Evolutionary conservation across 2,797 vertebrate species (phyloP), one percentile per base, ranked within the genome.

Genomic region (Micropoecilia bifurca): DNA sequence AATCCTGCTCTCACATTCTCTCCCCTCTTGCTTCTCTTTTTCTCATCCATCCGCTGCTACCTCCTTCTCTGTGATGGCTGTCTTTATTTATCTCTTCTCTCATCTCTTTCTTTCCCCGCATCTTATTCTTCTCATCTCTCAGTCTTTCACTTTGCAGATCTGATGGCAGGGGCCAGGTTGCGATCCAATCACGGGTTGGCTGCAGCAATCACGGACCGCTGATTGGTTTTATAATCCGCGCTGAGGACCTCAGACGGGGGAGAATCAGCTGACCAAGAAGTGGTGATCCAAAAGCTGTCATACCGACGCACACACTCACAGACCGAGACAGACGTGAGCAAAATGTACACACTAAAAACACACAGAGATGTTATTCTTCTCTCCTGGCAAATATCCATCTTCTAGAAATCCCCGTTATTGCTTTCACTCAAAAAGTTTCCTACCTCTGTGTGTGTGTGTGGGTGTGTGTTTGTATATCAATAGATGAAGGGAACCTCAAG

Each of bases 181-280:
- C 86, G 89, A 94, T 93, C 93, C 94, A 95, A 93, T 95, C 92
- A 92, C 88, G 84, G 85, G 46, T 90, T 80, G 87, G 91, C 92
- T 88, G 92, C 91, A 90, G 92, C 94, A 95, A 94, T 95, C 94
- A 95, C 92, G 75, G 83, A 79, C 85, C 85, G 90, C 91, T 94
- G 95, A 95, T 95, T 94, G 94, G 94, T 93, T 95, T 94, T 95
- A 93, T 94, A 95, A 95, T 95, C 94, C 95, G 91, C 90, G 81
- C 92, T 92, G 92, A 93, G 87, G 92, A 94, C 94, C 92, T 94
- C 88, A 91, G 93, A 94, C 92, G 93, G 92, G 80, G 88, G 86
- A 85, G 89, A 95, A 94, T 93, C 90, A 93, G 90, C 86, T 88
- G 91, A 90, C 88, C 88, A 77, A 91, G 90, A 89, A 87, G 86